A percentile compares a stretch with the other conserved stretches of the same genome.
These are phyloP conservation scores for Otocyon megalotis DNA, from an alignment of 2,113 vertebrate species.

Conservation along the genomic window DNA sequence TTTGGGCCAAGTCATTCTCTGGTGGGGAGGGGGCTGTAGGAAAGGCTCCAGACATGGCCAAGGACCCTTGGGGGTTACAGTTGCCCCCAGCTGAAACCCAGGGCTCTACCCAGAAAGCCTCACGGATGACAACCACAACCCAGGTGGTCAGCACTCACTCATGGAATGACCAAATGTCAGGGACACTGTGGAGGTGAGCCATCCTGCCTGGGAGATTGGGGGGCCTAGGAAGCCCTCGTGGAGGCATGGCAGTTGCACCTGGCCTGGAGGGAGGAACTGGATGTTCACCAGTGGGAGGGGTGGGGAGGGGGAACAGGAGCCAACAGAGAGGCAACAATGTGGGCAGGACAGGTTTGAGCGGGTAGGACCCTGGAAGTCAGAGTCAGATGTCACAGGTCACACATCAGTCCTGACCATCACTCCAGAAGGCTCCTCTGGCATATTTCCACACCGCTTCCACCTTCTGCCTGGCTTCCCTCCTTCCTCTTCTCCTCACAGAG, in stretches of 20 bases:
- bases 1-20: not conserved
- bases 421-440: not conserved
- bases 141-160: not conserved
- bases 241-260: no score
- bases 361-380: not conserved
- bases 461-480: not conserved
- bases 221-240: not conserved
- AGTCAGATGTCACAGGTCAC: not conserved
- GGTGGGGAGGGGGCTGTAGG: not conserved
- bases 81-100: not conserved
- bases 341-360: rapidly evolving
- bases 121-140: not conserved
- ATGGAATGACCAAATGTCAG: not conserved
- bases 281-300: not conserved
- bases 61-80: not conserved
- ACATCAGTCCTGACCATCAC: not conserved
- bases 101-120: not conserved
- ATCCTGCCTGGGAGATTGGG: not conserved
- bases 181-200: not conserved
- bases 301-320: not conserved
- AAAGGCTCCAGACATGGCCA: not conserved
- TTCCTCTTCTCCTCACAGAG: not conserved
- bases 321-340: not conserved
- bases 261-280: not conserved
- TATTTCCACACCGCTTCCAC: not conserved